phyloP scores from a whole-genome alignment of 2,797 vertebrate genomes.

The Nothura maculosa region DNA sequence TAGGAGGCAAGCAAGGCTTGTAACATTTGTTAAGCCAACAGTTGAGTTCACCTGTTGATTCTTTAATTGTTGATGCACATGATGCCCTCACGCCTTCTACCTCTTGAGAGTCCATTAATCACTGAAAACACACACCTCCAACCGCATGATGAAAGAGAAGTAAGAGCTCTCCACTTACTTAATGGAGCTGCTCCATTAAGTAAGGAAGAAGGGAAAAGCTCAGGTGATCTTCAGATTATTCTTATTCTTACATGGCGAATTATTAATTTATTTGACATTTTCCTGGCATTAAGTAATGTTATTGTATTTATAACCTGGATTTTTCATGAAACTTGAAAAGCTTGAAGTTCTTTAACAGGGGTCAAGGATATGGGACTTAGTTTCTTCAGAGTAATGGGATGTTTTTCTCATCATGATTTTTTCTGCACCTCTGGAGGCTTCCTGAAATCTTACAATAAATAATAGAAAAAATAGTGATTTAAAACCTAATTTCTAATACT shows the following conservation, averaged over 20 bases:
- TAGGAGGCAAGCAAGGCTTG: background rate
- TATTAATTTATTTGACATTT: background rate
- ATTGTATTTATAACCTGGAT: background rate
- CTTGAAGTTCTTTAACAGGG: background rate
- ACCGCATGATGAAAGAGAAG: background rate
- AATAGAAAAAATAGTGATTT: slow-evolving; percentile 86
- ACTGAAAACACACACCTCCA: slow-evolving; percentile 20
- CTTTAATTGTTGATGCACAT: background rate
- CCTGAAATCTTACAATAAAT: slow-evolving; percentile 82
- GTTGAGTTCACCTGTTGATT: slow-evolving; percentile 17
- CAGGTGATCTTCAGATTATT: background rate
- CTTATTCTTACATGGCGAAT: background rate
- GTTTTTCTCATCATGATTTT: slow-evolving; percentile 63
- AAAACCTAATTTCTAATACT: slow-evolving; percentile 86
- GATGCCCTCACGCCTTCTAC: background rate
- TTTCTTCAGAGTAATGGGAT: slow-evolving; percentile 53
- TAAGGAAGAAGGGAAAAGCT: background rate
- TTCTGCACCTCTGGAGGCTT: slow-evolving; percentile 70
- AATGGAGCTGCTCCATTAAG: background rate
- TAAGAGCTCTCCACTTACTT: background rate
- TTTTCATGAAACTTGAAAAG: background rate
- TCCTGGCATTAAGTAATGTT: background rate
- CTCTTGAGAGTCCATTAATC: slow-evolving; percentile 32
- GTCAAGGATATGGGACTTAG: slow-evolving; percentile 37
- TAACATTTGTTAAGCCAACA: slow-evolving; percentile 19